These are phyloP conservation scores for Ctenosaura bakeri DNA, from an alignment of 2,797 vertebrate genomes.

Conservation along the genomic window DNA sequence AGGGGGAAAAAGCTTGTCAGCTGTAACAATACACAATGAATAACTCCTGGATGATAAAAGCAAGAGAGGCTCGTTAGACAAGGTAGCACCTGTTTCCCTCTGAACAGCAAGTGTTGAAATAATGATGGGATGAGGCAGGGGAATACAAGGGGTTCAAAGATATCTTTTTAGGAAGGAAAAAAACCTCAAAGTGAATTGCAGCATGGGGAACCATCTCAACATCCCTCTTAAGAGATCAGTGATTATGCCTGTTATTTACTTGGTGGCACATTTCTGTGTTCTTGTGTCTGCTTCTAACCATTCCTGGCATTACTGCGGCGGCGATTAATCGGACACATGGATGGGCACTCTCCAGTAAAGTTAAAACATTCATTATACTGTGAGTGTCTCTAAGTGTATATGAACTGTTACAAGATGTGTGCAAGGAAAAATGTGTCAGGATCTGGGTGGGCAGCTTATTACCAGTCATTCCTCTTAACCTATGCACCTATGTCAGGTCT, in stretches of 20 bases:
- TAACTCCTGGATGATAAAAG: constrained; percentile 70
- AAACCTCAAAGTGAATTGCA: constrained; percentile 48
- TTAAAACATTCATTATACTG: neutral
- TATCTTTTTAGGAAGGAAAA: constrained; percentile 44
- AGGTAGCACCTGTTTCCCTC: constrained; percentile 66
- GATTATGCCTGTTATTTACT: constrained; percentile 45
- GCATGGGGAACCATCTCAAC: constrained; percentile 47
- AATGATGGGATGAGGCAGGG: constrained; percentile 62
- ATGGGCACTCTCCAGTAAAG: neutral
- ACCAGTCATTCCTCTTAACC: no score
- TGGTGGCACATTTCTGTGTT: constrained; percentile 35
- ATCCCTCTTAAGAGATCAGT: constrained; percentile 43
- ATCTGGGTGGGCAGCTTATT: no score
- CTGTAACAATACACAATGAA: constrained; percentile 68
- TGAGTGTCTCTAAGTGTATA: rapidly evolving
- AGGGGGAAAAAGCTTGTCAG: constrained; percentile 55
- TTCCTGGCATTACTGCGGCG: neutral
- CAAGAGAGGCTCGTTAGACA: constrained; percentile 69
- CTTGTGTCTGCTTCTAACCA: constrained; percentile 45
- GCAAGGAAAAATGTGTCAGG: neutral
- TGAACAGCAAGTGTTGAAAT: constrained; percentile 65
- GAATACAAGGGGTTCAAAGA: constrained; percentile 64
- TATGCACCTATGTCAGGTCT: no score
- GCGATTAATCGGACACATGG: neutral
- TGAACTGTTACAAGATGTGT: neutral